These are phyloP conservation scores for Cygnus buccinator DNA, from an alignment of 2,113 vertebrate genomes.

Conservation along the genomic window DNA sequence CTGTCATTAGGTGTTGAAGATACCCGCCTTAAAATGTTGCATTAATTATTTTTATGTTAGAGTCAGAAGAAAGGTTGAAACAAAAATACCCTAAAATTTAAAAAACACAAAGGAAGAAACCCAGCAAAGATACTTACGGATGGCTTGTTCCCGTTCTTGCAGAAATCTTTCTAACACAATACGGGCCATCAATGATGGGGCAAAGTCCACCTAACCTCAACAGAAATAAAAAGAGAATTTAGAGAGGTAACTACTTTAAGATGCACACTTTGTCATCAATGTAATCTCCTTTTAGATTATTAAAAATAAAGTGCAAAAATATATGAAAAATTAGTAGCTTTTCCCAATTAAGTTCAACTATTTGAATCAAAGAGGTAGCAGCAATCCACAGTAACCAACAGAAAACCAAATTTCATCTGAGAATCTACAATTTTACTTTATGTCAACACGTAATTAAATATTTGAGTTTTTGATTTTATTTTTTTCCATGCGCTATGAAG, in stretches of 20 bases:
- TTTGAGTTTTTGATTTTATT: background rate
- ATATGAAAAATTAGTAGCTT: constrained; percentile 38
- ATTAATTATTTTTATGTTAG: constrained; percentile 75
- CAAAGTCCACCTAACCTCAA: constrained; percentile 88
- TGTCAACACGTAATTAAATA: background rate
- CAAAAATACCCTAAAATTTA: background rate
- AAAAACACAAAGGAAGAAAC: background rate
- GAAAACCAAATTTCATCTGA: background rate
- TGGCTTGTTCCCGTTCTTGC: constrained; percentile 81
- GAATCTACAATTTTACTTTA: background rate
- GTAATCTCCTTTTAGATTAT: constrained; percentile 40
- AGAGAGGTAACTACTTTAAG: constrained; percentile 28
- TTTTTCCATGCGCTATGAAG: background rate
- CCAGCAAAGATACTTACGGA: constrained; percentile 81
- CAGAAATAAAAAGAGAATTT: constrained; percentile 57
- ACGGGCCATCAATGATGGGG: constrained; percentile 93
- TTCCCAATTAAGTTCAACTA: constrained; percentile 2
- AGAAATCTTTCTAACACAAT: constrained; percentile 91
- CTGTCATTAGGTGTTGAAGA: constrained; percentile 81
- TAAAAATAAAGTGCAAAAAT: constrained; percentile 41
- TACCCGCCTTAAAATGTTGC: constrained; percentile 77
- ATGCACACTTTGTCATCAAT: constrained; percentile 24
- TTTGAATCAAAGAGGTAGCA: background rate
- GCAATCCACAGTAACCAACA: background rate
- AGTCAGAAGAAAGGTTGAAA: background rate